phyloP scores from a whole-genome alignment of 2,113 vertebrate species.

The Muscicapa adusta region DNA sequence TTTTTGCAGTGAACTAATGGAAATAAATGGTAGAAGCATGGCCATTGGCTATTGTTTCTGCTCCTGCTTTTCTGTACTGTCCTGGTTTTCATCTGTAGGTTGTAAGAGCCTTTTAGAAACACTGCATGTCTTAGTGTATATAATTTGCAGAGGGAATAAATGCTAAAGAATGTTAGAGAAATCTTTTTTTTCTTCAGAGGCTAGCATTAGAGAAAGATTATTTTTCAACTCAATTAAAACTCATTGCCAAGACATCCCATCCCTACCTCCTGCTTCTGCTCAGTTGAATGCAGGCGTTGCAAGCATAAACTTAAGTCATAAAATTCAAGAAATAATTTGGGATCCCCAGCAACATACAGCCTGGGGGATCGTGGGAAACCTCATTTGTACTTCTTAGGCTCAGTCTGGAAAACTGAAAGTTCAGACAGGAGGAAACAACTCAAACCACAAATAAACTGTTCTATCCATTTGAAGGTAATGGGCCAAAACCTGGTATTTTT shows the following conservation, averaged over 20 bases:
- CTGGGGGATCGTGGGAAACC: neutral
- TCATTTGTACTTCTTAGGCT: neutral
- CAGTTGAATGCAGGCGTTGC: neutral
- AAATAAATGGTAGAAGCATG: neutral
- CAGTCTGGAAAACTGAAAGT: neutral
- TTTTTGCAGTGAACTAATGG: neutral
- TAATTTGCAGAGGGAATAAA: neutral
- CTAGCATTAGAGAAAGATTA: neutral
- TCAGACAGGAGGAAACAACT: constrained; percentile 41
- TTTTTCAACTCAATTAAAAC: neutral
- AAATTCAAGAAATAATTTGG: neutral
- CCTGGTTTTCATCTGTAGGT: neutral
- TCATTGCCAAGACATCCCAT: neutral
- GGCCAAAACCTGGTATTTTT: constrained; percentile 8
- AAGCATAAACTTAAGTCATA: neutral
- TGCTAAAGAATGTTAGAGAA: neutral
- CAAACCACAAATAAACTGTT: constrained; percentile 36
- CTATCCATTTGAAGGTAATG: constrained; percentile 46
- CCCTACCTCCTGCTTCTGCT: neutral
- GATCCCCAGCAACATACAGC: neutral
- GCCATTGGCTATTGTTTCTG: neutral
- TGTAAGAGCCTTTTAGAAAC: neutral
- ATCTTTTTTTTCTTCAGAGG: neutral
- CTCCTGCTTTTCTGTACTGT: neutral
- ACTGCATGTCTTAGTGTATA: neutral